phyloP scores from a whole-genome alignment of 2,113 vertebrate genomes.

The Tetraodon nigroviridis region DNA sequence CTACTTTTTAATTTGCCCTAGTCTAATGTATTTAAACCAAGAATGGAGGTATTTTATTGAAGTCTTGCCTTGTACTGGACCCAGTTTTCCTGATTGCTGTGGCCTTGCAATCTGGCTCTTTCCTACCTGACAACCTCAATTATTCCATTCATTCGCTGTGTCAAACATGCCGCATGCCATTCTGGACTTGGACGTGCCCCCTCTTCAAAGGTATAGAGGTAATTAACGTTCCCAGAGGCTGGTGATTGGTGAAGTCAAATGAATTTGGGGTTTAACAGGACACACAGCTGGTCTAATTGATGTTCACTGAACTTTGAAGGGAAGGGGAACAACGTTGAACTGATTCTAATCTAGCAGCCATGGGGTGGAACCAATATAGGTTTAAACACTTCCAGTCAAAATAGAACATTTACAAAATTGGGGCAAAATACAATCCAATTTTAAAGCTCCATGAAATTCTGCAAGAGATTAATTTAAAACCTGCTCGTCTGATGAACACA shows the following conservation, averaged over 20 bases:
- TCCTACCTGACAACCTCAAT: conserved; percentile 71
- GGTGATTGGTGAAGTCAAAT: conserved; percentile 38
- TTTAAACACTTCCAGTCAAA: conserved; percentile 59
- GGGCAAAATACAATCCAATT: no score
- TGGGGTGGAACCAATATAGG: conserved; percentile 45
- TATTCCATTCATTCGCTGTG: conserved; percentile 59
- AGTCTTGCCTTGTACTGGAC: conserved; percentile 71
- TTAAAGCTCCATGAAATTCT: background rate
- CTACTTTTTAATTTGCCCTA: conserved; percentile 80
- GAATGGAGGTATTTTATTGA: conserved; percentile 77
- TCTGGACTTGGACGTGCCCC: conserved; percentile 31
- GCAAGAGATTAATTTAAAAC: background rate
- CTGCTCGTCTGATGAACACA: background rate
- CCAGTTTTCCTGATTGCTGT: conserved; percentile 66
- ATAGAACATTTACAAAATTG: conserved; percentile 3
- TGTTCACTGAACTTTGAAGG: conserved; percentile 35
- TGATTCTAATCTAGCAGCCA: conserved; percentile 49
- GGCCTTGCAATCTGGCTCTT: conserved; percentile 55
- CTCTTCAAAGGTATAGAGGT: conserved; percentile 57
- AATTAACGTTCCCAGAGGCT: conserved; percentile 39
- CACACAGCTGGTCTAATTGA: conserved; percentile 46
- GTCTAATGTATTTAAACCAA: conserved; percentile 80
- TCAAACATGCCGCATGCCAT: conserved; percentile 71
- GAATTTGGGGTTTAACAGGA: conserved; percentile 40
- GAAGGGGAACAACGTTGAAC: conserved; percentile 51